Base-by-base conservation (phyloP, 2,797 vertebrate species). In the Trematomus bernacchii region DNA sequence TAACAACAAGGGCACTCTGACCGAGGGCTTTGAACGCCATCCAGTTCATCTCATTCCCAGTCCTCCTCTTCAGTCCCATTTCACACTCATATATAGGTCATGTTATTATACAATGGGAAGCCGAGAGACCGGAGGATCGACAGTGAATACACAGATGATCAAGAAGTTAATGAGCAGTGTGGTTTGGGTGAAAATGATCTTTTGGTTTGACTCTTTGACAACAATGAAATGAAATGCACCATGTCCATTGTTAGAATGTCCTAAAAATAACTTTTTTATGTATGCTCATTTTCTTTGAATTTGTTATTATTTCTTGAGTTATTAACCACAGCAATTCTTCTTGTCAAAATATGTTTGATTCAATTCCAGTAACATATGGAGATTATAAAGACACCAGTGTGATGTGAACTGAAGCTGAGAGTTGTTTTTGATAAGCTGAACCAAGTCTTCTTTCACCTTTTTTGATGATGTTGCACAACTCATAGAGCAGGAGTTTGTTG, bases 391-490 rank as follows among this genome's bases (percentile, higher is more conserved):
- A 21, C 12, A 10, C 18, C 46, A 14, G 58, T 11, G 27, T 9
- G 21, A 50, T 8, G 10, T 33, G 9, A 61, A 6, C 48, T 44
- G 23, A 58, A 54, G 46, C 27, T n/a, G 51, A 16, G 37, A 55
- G 23, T 8, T 42, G 37, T 16, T 9, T 42, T 42, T n/a, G 42
- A 19, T 54, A 9, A 10, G 6, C 19, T 10, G 18, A 12, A 40
- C 58, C 15, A 14, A 30, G 52, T 71, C 40, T 14, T 5, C 21
- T 59, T 65, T 72, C 95, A 99, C 98, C 98, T 93, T 96, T 96
- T 94, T 98, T 97, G 87, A 99, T 97, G 93, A 99, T 97, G 94
- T 96, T 96, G 90, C 97, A 98, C 88, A 99, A 84, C 87, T 99
- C 98, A 76, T 99, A 99, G 58, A 99, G 96, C 83, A 99, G 95